Evolutionary conservation across 1,140 invertebrate species (phyloP).

Genomic region (Oreohelix idahoensis): DNA sequence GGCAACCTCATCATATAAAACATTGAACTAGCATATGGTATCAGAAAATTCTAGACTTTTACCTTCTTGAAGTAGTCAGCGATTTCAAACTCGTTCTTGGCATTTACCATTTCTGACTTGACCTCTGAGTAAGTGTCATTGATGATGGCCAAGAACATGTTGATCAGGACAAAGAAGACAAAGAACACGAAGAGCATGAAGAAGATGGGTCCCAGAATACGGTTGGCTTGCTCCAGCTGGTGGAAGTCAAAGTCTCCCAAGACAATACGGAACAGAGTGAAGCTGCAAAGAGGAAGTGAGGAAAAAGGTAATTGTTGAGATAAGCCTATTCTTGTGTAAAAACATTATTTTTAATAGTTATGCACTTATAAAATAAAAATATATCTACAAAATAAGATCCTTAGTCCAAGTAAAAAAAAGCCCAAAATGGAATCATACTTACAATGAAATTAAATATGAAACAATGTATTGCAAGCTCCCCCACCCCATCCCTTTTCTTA

Average conservation of each 20-base stretch:
- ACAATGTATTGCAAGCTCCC: no score
- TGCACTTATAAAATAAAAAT: no score
- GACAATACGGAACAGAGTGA: slow-evolving; percentile 84
- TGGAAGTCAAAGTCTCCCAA: slow-evolving; percentile 87
- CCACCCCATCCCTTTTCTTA: no score
- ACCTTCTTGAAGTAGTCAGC: slow-evolving; percentile 78
- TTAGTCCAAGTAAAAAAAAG: no score
- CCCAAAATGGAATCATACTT: no score
- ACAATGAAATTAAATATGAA: no score
- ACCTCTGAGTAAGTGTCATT: slow-evolving; percentile 80
- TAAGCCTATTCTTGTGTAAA: no score
- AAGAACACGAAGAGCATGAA: slow-evolving; percentile 86
- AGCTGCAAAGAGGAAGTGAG: slow-evolving; percentile 62
- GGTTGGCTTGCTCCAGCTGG: slow-evolving; percentile 81
- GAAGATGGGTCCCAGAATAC: slow-evolving; percentile 84
- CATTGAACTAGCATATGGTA: no score
- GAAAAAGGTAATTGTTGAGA: neutral
- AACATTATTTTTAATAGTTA: no score
- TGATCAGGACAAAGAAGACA: slow-evolving; percentile 87
- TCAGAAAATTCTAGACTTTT: neutral
- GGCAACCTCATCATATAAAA: no score
- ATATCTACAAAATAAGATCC: no score
- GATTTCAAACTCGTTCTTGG: slow-evolving; percentile 81
- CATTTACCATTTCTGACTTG: slow-evolving; percentile 81
- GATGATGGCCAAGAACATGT: slow-evolving; percentile 89